These are phyloP conservation scores for Oplegnathus fasciatus DNA, from an alignment of 2,113 vertebrate genomes.

Conservation along the genomic window DNA sequence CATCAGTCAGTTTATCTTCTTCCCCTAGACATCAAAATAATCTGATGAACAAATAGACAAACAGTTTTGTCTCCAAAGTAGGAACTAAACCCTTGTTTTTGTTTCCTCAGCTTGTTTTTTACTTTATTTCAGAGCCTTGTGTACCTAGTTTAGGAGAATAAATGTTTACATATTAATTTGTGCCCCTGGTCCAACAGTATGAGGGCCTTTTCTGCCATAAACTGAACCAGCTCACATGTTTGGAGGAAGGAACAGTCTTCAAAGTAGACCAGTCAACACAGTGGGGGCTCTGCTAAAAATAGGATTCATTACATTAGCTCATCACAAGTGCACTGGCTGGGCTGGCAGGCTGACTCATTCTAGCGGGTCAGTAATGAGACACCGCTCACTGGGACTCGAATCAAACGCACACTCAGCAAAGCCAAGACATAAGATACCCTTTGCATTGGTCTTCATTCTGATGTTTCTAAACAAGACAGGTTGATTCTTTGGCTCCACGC, in stretches of 20 bases:
- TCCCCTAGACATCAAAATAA: neutral
- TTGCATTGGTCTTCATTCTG: neutral
- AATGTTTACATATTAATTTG: neutral
- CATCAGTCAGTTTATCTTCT: neutral
- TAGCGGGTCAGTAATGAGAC: conserved; percentile 39
- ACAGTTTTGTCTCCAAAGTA: neutral
- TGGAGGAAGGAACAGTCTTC: neutral
- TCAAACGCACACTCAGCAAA: conserved; percentile 30
- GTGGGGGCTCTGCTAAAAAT: conserved; percentile 45
- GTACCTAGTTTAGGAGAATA: neutral
- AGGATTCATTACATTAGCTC: conserved; percentile 56
- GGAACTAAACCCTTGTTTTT: neutral
- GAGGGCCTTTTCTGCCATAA: neutral
- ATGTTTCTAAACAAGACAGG: neutral
- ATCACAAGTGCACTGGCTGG: conserved; percentile 5
- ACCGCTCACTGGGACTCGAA: neutral
- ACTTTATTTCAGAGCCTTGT: neutral
- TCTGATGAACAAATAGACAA: neutral
- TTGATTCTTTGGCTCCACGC: neutral
- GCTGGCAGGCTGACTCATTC: conserved; percentile 37
- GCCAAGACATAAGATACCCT: neutral
- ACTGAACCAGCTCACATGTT: neutral
- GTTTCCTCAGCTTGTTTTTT: neutral
- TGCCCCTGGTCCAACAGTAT: neutral
- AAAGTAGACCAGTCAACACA: conserved; percentile 26